phyloP scores from a whole-genome alignment of 2,797 vertebrate genomes.

The Furcifer pardalis region DNA sequence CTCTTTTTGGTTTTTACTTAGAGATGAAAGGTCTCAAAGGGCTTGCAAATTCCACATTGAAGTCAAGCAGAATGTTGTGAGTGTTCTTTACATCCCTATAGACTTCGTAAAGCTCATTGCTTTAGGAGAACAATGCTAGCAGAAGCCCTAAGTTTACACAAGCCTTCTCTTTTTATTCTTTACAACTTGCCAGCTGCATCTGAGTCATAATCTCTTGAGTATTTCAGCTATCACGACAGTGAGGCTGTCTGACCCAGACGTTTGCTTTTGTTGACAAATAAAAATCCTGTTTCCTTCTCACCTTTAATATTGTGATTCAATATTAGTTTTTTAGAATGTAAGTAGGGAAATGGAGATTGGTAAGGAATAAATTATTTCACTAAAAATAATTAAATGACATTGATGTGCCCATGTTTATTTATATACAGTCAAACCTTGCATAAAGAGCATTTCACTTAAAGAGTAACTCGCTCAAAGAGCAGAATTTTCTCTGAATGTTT shows the following conservation, averaged over 20 bases:
- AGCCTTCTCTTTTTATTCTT: neutral
- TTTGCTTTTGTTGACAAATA: neutral
- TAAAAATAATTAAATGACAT: neutral
- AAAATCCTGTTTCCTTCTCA: neutral
- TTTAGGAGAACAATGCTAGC: neutral
- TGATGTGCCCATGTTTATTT: neutral
- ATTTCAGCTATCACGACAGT: neutral
- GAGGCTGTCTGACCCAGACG: neutral
- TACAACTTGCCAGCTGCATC: neutral
- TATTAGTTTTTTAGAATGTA: neutral
- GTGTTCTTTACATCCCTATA: neutral
- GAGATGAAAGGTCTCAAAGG: no score
- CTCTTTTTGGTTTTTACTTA: no score
- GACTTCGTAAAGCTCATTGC: neutral
- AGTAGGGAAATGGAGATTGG: neutral
- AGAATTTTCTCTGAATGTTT: no score
- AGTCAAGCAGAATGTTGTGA: no score
- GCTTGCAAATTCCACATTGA: no score
- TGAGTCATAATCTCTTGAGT: neutral
- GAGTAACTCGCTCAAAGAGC: no score
- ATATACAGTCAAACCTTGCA: no score
- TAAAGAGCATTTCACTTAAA: no score
- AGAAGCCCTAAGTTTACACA: neutral
- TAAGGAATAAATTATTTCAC: neutral
- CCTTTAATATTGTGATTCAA: neutral